phyloP scores from a whole-genome alignment of 1,140 invertebrate species.

The Drosophila tropicalis region DNA sequence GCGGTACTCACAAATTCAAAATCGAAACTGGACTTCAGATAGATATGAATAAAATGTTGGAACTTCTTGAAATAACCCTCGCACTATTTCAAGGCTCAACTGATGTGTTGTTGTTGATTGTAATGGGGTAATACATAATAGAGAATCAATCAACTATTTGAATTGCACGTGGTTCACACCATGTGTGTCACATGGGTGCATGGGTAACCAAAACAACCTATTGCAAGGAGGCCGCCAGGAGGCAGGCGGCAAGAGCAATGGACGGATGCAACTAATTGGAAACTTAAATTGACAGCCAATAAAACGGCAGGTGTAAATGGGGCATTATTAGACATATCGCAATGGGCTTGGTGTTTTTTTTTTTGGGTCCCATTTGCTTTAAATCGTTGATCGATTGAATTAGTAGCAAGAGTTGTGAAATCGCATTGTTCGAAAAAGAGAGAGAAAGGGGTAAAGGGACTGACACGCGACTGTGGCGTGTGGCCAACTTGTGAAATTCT shows the following conservation, averaged over 20 bases:
- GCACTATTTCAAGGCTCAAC: not conserved
- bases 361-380: slow-evolving; percentile 29
- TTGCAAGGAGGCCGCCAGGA: slow-evolving; percentile 30
- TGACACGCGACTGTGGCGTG: slow-evolving; percentile 48
- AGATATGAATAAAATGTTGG: no score
- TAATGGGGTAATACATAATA: not conserved
- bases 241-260: slow-evolving; percentile 47
- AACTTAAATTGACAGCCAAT: slow-evolving; percentile 74
- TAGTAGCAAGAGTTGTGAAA: slow-evolving; percentile 64
- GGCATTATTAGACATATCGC: slow-evolving; percentile 37
- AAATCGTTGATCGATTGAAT: slow-evolving; percentile 68
- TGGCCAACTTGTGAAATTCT: slow-evolving; percentile 47
- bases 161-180: slow-evolving; percentile 39
- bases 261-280: slow-evolving; percentile 74
- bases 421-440: slow-evolving; percentile 28
- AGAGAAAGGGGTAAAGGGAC: slow-evolving; percentile 3
- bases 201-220: slow-evolving; percentile 41
- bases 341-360: slow-evolving; percentile 3
- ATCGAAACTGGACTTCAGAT: no score
- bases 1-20: no score
- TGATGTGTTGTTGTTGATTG: not conserved
- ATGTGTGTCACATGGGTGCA: slow-evolving; percentile 45
- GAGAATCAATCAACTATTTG: slow-evolving; percentile 42
- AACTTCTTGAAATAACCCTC: not conserved
- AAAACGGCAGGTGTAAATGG: slow-evolving; percentile 67